phyloP scores from a whole-genome alignment of 1,140 invertebrate genomes.

The Drosophila littoralis region DNA sequence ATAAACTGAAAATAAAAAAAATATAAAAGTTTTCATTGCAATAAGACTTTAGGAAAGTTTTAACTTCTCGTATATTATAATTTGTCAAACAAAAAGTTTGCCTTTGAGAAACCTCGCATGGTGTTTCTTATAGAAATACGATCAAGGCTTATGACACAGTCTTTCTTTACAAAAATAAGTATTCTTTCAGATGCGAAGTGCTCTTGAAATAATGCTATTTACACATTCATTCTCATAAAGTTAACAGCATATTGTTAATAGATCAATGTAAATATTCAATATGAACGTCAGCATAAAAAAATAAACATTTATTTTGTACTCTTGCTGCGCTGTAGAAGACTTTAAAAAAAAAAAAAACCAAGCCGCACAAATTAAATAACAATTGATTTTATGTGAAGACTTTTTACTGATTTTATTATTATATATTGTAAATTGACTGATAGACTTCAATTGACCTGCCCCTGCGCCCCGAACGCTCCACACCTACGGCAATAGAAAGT shows the following conservation, averaged over 20 bases:
- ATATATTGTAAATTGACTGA: conserved; percentile 42
- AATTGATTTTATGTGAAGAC: conserved; percentile 37
- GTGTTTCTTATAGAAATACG: no score
- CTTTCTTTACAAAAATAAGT: background rate
- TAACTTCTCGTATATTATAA: no score
- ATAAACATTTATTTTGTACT: no score
- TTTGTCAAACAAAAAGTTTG: no score
- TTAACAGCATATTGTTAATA: conserved; percentile 40
- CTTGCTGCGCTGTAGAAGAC: background rate
- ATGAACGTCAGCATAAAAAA: conserved; percentile 5
- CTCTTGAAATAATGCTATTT: conserved; percentile 20
- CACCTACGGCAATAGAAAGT: conserved; percentile 5
- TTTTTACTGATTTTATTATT: conserved; percentile 38
- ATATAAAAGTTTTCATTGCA: no score
- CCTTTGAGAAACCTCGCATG: no score
- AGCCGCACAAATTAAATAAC: conserved; percentile 36
- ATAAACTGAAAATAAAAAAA: no score
- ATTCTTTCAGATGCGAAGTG: background rate
- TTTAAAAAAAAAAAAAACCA: background rate
- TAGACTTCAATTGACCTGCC: conserved; percentile 41
- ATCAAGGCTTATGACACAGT: background rate
- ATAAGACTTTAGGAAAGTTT: no score
- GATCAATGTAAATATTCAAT: conserved; percentile 23
- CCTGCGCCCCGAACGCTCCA: background rate
- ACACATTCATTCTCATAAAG: conserved; percentile 16